Base-by-base conservation (phyloP, 2,113 vertebrate genomes). In the Marmota monax region DNA sequence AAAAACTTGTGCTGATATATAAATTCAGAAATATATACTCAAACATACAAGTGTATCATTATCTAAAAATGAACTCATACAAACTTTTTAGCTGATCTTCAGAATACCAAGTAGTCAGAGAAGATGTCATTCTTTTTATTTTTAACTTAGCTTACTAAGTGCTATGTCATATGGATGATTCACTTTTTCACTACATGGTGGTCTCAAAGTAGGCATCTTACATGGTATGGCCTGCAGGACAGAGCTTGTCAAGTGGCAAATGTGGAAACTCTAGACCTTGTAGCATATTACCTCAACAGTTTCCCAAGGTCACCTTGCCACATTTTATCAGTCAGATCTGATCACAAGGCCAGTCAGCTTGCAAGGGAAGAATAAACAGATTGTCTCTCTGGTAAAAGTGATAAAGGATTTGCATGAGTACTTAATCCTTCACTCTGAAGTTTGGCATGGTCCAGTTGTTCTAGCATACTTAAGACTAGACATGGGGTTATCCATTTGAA, bases 121-220 rank as follows among this genome's bases (percentile, higher is more conserved):
- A 83, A 51, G 2, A 63, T n/a, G 22, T 39, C 70, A 45, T 29
- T 86, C 58, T 83, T 45, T 37, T 23, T 12, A 8, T 42, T 73
- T 92, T 45, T 27, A 48, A 86, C n/a, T 83, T n/a, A 20, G 2
- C 56, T 39, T 45, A 5, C 37, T 80, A 32, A 92, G 22, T 34
- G 11, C 6, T 56, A 0, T 14, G 1, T 39, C 23, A 23, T 4
- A 1, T 1, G 70, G 37, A 39, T 48, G 8, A 61, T 5, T 65
- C 27, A 12, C 4, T 25, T 92, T 42, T 73, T 48, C n/a, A 27
- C 8, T 23, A 20, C 16, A 25, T 32, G 25, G 14, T 6, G 3
- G 22, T 63, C 4, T n/a, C 45, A 58, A 29, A 29, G 10, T 14
- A 20, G 51, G 29, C 2, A 4, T 53, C 14, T 20, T 23, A 42